Percentiles rank a stretch among this genome's conserved stretches.
Conservation (phyloP, 2,113 vertebrate genomes). For the Microtus richardsoni region DNA sequence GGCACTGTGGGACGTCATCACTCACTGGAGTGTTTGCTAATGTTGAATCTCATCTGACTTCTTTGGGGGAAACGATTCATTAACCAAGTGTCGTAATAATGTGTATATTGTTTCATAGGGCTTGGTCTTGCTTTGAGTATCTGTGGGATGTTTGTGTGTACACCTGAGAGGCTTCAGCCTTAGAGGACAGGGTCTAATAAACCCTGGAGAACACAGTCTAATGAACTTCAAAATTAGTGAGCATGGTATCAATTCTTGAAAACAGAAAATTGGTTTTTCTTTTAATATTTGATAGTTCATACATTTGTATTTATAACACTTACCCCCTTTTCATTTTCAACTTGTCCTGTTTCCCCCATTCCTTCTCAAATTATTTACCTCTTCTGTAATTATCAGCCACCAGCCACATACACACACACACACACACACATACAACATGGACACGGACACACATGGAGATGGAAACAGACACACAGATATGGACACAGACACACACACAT, state of each 20-base stretch:
- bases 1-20: neutral
- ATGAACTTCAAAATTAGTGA: neutral
- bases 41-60: neutral
- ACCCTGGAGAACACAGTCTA: neutral
- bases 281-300: neutral
- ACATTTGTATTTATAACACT: neutral
- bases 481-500: neutral
- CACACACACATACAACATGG: neutral
- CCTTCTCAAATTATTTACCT: neutral
- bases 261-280: neutral
- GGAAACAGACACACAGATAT: no score
- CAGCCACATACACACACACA: neutral
- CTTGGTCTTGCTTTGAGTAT: neutral
- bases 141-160: neutral
- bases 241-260: constrained; percentile 38
- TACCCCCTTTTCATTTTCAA: neutral
- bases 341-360: neutral
- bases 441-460: neutral
- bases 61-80: neutral
- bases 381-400: neutral
- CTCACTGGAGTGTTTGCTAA: constrained; percentile 19
- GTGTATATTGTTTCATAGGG: neutral
- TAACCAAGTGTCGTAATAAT: neutral
- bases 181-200: neutral
- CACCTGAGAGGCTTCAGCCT: neutral